Evolutionary conservation across 2,888 invertebrate species (phyloP).

Genomic region (Venustoraphidia nigricollis): DNA sequence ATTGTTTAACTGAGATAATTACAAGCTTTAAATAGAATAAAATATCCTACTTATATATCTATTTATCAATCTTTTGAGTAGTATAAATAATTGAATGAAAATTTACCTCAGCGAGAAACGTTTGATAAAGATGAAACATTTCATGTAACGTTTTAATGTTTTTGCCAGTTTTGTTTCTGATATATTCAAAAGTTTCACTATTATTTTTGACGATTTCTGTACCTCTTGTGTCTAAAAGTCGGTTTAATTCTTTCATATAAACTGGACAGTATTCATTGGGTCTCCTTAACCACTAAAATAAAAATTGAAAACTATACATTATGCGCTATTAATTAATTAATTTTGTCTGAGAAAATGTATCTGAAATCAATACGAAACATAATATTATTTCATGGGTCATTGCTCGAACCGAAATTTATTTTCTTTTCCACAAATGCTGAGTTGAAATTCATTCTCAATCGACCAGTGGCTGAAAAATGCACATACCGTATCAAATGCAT

Average conservation of each 20-base stretch:
- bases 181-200: constrained; percentile 16
- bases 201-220: constrained; percentile 16
- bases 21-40: too few species aligned
- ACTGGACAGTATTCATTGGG: constrained; percentile 22
- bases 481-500: constrained; percentile 20
- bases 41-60: too few species aligned
- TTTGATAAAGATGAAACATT: constrained; percentile 22
- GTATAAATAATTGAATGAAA: too few species aligned
- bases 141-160: constrained; percentile 16
- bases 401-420: too few species aligned
- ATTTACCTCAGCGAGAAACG: constrained; percentile 21
- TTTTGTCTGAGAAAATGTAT: too few species aligned
- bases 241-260: constrained; percentile 20
- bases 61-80: too few species aligned
- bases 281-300: constrained; percentile 19
- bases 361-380: too few species aligned
- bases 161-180: constrained; percentile 18
- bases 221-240: constrained; percentile 16
- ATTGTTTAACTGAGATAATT: too few species aligned
- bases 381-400: too few species aligned
- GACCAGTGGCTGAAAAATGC: not conserved
- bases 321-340: not conserved
- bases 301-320: not conserved
- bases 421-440: not conserved
- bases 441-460: not conserved